Base-by-base conservation (phyloP, 2,113 vertebrate species). In the Atractosteus spatula region DNA sequence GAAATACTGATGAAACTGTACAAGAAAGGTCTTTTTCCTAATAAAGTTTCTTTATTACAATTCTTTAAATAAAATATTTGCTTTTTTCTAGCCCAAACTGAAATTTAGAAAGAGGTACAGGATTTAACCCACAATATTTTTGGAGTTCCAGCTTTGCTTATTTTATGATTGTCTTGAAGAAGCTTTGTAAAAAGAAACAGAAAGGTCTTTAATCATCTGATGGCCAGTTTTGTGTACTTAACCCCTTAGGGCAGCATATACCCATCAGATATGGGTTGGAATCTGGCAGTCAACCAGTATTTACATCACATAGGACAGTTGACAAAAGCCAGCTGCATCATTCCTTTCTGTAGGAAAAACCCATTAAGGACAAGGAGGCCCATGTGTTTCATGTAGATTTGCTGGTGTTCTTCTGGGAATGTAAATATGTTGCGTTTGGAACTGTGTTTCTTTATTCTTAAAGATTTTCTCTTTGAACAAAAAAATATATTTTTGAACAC, bases 141-240 rank as follows among this genome's bases (percentile, higher is more conserved):
- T 29, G 0, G 29, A 29, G 29, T 29, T 29, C 29, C 29, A 29
- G 29, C 70, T n/a, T 12, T 69, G 54, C 57, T 41, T 68, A 55
- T 65, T 77, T 69, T 41, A 51, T 44, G 59, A 47, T 73, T 69
- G 72, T 74, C 68, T 76, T 43, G 16, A 75, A 71, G 74, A 68
- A 74, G 71, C 55, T 66, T 70, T 77, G 78, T 29, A 29, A 29
- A 29, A 29, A 29, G 29, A 29, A 56, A 74, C 44, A 56, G 57
- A 3, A 29, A 82, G 70, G 68, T 82, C 79, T 87, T 77, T 76
- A 83, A 88, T 85, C 77, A 74, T 55, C 44, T 13, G 69, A 70
- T 67, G 71, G 72, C 62, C 73, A 78, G 74, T 62, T 57, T 55
- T 3, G 55, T 8, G 16, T 56, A 69, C 42, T 47, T 43, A 8